Conservation (phyloP, 2,797 vertebrate species). For the Cynopterus sphinx region DNA sequence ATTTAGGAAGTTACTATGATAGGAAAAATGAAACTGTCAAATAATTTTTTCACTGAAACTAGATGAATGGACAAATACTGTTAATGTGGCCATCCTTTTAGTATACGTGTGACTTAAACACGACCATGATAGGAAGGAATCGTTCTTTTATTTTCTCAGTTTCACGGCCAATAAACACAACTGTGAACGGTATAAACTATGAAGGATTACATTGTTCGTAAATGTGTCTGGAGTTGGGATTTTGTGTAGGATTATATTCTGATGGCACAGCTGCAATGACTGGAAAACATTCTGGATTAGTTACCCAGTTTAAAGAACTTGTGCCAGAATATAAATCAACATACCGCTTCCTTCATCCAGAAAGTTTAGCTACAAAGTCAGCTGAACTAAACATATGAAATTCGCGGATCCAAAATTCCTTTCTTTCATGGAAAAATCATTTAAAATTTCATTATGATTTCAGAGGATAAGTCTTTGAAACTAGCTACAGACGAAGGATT, state of each 20-base stretch:
- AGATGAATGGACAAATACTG: neutral
- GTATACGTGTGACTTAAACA: neutral
- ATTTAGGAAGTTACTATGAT: neutral
- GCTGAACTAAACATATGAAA: neutral
- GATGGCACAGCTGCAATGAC: constrained; percentile 67
- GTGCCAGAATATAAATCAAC: constrained; percentile 62
- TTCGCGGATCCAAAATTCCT: neutral
- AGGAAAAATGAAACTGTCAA: neutral
- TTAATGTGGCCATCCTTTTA: neutral
- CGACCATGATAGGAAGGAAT: neutral
- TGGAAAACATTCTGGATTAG: constrained; percentile 38
- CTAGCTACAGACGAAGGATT: neutral
- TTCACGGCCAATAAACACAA: constrained; percentile 58
- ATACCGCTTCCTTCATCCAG: neutral
- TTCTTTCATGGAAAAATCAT: constrained; percentile 11
- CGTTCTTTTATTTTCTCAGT: constrained; percentile 59
- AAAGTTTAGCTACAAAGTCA: neutral
- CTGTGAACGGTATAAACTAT: constrained; percentile 51
- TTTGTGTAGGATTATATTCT: constrained; percentile 53
- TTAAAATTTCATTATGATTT: neutral
- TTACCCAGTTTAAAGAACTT: neutral
- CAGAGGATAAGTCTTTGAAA: neutral
- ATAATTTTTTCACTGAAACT: neutral
- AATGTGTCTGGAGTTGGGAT: constrained; percentile 54
- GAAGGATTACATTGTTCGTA: constrained; percentile 62